Evolutionary conservation across 2,113 vertebrate species (phyloP), one percentile per base, ranked within the genome.

Genomic region (Crotalus tigris): DNA sequence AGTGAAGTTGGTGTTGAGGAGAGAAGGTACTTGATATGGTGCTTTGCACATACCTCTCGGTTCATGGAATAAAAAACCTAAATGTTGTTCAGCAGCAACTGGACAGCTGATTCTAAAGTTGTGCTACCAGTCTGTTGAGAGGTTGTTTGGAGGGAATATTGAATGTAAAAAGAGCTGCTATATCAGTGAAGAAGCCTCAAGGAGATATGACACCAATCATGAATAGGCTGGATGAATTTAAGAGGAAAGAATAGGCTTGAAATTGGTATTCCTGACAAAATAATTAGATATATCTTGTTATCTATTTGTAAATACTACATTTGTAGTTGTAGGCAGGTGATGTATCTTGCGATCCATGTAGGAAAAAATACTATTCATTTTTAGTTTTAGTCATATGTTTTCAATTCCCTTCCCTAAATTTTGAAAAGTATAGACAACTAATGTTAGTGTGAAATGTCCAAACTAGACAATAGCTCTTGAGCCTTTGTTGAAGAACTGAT

Each of bases 401-500:
- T 61, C 61, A 46, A 85, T 93, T 85, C 90, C 91, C 2, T 0
- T 61, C 39, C 75, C 91, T 85, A 49, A 61, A 91, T 4, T n/a
- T 5, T 69, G 91, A 53, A 21, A 85, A 61, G 3, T 91, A 4
- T 5, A 88, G 19, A 49, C 91, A 89, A 81, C 86, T 87, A 58
- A 54, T 93, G 1, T 93, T 94, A 93, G 92, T 92, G 59, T 64
- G 92, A 96, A 90, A 94, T 92, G 97, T 96, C 94, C 95, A 92
- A 90, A 90, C 90, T 93, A 93, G 61, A 93, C 96, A 92, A 51
- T 33, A 69, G 0, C 12, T 6, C 17, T 21, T 90, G 88, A 91
- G n/a, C 91, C 96, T 92, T 91, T 96, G 95, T 95, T 96, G 94
- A 94, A 85, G 96, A 94, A 95, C 94, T 95, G 92, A 94, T 94